Percentiles rank a stretch among this genome's conserved stretches.
phyloP scores from a whole-genome alignment of 2,888 invertebrate species.

The Bimastos eiseni region DNA sequence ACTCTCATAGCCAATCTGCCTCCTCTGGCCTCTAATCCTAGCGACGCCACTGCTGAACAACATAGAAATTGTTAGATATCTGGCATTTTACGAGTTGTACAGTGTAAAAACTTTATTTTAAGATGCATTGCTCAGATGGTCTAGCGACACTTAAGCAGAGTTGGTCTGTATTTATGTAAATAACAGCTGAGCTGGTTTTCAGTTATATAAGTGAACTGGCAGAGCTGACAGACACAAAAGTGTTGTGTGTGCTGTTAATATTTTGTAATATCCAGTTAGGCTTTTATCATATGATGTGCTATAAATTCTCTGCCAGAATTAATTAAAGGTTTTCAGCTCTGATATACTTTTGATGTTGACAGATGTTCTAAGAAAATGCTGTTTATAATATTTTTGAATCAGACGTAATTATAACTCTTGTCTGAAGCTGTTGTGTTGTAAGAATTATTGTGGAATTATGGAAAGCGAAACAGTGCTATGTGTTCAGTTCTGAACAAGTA shows the following conservation, averaged over 20 bases:
- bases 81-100: neutral
- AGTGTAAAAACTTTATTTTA: neutral
- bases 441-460: neutral
- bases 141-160: neutral
- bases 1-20: too few relatives aligned
- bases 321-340: neutral
- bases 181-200: neutral
- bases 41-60: neutral
- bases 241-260: neutral
- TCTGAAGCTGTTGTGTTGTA: neutral
- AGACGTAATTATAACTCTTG: neutral
- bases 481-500: neutral
- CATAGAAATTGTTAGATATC: neutral
- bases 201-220: neutral
- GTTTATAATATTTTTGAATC: neutral
- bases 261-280: neutral
- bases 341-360: neutral
- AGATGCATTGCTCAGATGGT: neutral
- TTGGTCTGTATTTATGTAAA: slow-evolving; percentile 8
- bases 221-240: neutral
- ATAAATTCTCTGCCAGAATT: neutral
- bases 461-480: neutral
- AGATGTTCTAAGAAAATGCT: neutral
- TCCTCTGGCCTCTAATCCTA: too few relatives aligned
- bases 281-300: neutral